These are phyloP conservation scores for Leptinotarsa haldemani DNA, from an alignment of 2,888 invertebrate species.

Conservation along the genomic window DNA sequence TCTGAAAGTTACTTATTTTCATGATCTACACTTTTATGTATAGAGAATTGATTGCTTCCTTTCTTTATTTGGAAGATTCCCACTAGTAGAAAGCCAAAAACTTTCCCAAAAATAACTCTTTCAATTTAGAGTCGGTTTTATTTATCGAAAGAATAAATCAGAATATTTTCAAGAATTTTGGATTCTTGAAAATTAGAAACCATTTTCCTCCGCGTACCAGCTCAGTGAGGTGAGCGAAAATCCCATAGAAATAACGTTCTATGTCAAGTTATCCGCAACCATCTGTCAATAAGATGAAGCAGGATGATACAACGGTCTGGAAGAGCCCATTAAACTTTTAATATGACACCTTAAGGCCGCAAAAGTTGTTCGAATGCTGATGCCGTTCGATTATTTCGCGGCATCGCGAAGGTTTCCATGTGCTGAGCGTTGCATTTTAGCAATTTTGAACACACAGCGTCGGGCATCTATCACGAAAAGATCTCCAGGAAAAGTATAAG, in stretches of 20 bases:
- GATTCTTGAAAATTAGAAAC: not conserved
- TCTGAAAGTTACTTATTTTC: too few relatives aligned
- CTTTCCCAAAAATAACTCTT: too few relatives aligned
- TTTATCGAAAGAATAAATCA: too few relatives aligned
- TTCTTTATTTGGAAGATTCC: too few relatives aligned
- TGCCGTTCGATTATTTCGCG: constrained; percentile 44
- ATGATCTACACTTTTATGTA: too few relatives aligned
- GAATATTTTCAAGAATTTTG: too few relatives aligned
- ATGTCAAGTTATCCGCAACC: constrained; percentile 12
- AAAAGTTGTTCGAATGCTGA: constrained; percentile 32
- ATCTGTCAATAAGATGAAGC: constrained; percentile 15
- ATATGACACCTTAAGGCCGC: constrained; percentile 17
- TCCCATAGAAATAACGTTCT: not conserved
- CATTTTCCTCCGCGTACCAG: not conserved
- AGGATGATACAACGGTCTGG: constrained; percentile 11
- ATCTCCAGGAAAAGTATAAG: constrained; percentile 59
- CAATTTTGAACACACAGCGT: constrained; percentile 58
- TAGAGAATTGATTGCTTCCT: too few relatives aligned
- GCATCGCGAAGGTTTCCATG: constrained; percentile 43
- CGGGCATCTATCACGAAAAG: constrained; percentile 59
- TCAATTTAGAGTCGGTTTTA: too few relatives aligned
- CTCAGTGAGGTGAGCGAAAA: not conserved
- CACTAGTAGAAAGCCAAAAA: too few relatives aligned
- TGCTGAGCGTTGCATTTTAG: constrained; percentile 61
- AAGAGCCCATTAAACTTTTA: constrained; percentile 19